Percentiles rank a stretch among this genome's conserved stretches.
Evolutionary conservation across 2,888 invertebrate species (phyloP).

Genomic region (Acrobasis repandana): DNA sequence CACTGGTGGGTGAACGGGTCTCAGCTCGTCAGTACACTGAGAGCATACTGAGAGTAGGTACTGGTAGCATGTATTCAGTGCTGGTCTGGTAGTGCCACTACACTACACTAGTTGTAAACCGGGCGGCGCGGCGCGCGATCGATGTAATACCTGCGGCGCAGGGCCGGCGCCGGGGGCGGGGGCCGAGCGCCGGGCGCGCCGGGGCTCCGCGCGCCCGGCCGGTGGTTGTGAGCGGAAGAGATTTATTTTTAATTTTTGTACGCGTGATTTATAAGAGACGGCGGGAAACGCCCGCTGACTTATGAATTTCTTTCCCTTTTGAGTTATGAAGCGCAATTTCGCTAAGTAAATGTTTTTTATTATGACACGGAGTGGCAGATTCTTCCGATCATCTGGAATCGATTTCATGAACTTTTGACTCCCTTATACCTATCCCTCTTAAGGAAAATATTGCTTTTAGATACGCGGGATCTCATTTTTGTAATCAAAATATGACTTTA

Average conservation of each 20-base stretch:
- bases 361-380: background rate
- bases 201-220: conserved; percentile 25
- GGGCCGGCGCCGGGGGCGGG: background rate
- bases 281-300: conserved; percentile 2
- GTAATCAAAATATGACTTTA: too few species aligned
- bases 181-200: background rate
- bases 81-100: background rate
- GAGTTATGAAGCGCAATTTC: conserved; percentile 6
- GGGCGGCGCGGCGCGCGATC: conserved; percentile 5
- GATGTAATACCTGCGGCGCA: conserved; percentile 7
- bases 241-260: conserved; percentile 17
- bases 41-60: too few species aligned
- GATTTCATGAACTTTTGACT: background rate
- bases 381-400: background rate
- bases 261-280: conserved; percentile 16
- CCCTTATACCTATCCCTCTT: too few species aligned
- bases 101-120: background rate
- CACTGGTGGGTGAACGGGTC: too few species aligned
- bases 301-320: conserved; percentile 12
- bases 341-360: background rate
- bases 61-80: too few species aligned
- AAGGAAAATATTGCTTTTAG: too few species aligned
- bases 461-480: too few species aligned
- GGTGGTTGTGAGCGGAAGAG: conserved; percentile 26
- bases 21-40: too few species aligned